Conservation (phyloP, 2,113 vertebrate species). For the Siniperca chuatsi region DNA sequence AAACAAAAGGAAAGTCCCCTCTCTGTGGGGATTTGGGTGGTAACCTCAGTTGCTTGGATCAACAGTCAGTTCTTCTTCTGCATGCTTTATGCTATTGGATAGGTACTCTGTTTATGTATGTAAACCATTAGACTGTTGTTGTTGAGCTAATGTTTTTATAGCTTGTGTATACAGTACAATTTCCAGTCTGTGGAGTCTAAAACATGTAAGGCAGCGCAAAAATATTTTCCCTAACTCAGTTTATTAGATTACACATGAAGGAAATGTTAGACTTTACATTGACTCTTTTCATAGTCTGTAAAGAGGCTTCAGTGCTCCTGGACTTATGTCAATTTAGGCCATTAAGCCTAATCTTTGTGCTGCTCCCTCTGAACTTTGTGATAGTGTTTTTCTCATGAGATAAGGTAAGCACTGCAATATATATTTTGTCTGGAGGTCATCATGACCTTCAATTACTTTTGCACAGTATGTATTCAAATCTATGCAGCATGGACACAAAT, state of each 20-base stretch:
- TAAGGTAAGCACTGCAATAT: constrained; percentile 23
- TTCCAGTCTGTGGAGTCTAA: constrained; percentile 36
- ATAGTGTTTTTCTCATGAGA: not conserved
- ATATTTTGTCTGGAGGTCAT: constrained; percentile 50
- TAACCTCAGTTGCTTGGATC: constrained; percentile 51
- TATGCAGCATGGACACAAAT: constrained; percentile 44
- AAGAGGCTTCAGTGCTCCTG: constrained; percentile 18
- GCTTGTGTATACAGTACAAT: constrained; percentile 53
- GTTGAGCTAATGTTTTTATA: constrained; percentile 49
- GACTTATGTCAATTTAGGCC: not conserved
- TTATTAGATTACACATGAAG: constrained; percentile 68
- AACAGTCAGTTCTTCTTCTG: constrained; percentile 24
- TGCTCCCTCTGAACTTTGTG: constrained; percentile 21
- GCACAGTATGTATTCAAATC: constrained; percentile 65
- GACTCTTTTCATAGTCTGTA: constrained; percentile 31
- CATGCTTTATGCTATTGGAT: constrained; percentile 50
- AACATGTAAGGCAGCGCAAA: constrained; percentile 18
- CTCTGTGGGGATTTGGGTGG: constrained; percentile 37
- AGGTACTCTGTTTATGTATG: constrained; percentile 59
- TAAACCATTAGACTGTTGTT: constrained; percentile 65
- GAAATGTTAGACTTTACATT: constrained; percentile 33
- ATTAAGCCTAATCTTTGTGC: not conserved
- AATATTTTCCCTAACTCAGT: constrained; percentile 30
- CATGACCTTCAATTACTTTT: constrained; percentile 71
- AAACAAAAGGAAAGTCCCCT: constrained; percentile 73